phyloP scores from a whole-genome alignment of 2,113 vertebrate genomes.

The Phyllopteryx taeniolatus region DNA sequence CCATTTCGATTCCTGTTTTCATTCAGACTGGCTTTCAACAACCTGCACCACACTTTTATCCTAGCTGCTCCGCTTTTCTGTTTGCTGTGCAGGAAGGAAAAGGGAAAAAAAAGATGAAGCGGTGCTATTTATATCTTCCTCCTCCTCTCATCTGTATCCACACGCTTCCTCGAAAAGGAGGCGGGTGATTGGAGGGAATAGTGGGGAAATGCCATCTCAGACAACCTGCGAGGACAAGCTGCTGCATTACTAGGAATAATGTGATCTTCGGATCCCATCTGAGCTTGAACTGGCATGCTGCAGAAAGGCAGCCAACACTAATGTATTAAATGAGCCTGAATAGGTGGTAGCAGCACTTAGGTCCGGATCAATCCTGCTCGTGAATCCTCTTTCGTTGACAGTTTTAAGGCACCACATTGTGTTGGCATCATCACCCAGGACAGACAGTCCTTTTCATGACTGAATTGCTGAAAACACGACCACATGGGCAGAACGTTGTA shows the following conservation, averaged over 20 bases:
- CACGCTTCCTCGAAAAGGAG: conserved; percentile 52
- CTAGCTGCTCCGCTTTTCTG: conserved; percentile 23
- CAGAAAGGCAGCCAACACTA: conserved; percentile 22
- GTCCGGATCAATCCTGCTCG: conserved; percentile 26
- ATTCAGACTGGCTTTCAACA: neutral
- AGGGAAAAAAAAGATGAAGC: conserved; percentile 21
- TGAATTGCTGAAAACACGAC: conserved; percentile 11
- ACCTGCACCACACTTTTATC: neutral
- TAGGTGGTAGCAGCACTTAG: conserved; percentile 36
- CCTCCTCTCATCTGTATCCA: conserved; percentile 60
- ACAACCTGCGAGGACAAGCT: conserved; percentile 20
- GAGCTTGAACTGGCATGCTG: conserved; percentile 30
- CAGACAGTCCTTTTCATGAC: conserved; percentile 33
- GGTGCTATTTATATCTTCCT: conserved; percentile 60
- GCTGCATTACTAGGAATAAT: conserved; percentile 5
- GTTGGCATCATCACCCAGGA: conserved; percentile 25
- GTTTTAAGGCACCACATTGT: conserved; percentile 37
- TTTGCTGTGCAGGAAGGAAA: conserved; percentile 26
- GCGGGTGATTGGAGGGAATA: conserved; percentile 51
- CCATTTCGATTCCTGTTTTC: neutral
- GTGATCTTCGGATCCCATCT: neutral
- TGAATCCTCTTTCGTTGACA: conserved; percentile 51
- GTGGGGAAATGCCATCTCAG: conserved; percentile 39
- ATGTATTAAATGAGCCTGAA: conserved; percentile 38
- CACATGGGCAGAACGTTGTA: neutral